These are phyloP conservation scores for Hylaea fasciaria DNA, from an alignment of 2,888 invertebrate species.

Conservation along the genomic window DNA sequence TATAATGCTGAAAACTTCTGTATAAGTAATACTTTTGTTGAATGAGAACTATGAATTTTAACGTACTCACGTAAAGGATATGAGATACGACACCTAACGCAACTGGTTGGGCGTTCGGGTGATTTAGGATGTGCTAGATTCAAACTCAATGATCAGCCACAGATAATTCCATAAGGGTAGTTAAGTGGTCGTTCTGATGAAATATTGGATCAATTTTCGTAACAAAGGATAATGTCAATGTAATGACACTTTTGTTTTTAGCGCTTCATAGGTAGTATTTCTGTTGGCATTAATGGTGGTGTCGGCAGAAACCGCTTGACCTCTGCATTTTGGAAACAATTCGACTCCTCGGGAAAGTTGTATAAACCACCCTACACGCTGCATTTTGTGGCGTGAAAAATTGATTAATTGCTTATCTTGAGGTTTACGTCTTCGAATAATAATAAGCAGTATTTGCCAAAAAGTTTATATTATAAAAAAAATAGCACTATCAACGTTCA, in stretches of 20 bases:
- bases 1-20: too few relatives aligned
- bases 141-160: too few relatives aligned
- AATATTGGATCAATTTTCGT: conserved; percentile 10
- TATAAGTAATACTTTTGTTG: too few relatives aligned
- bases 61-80: too few relatives aligned
- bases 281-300: too few relatives aligned
- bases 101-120: not conserved
- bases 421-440: not conserved
- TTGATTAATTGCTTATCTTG: too few relatives aligned
- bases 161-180: not conserved
- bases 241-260: conserved; percentile 6
- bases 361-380: not conserved
- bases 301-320: too few relatives aligned
- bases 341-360: too few relatives aligned
- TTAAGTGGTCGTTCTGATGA: conserved; percentile 18
- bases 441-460: not conserved
- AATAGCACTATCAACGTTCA: not conserved
- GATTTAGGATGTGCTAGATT: not conserved
- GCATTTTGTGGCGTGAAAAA: not conserved
- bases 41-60: too few relatives aligned
- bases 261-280: not conserved
- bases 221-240: not conserved
- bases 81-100: too few relatives aligned
- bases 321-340: too few relatives aligned
- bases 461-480: not conserved